A percentile compares a stretch with the other conserved stretches of the same genome.
Evolutionary conservation across 2,797 vertebrate species (phyloP).

Genomic region (Oreonectes daqikongensis): DNA sequence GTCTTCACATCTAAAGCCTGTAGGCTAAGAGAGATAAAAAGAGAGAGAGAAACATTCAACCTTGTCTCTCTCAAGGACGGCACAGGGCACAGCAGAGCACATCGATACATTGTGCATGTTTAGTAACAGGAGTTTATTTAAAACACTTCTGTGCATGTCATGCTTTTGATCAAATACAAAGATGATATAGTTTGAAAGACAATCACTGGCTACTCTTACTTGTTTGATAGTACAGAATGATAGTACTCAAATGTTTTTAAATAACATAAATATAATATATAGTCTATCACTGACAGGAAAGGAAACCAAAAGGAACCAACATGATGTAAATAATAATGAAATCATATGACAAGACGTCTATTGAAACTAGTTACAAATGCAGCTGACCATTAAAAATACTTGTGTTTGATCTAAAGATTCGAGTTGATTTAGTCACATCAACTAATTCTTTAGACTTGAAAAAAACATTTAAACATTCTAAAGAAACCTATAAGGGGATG

Average conservation of each 20-base stretch:
- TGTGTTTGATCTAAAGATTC: not conserved
- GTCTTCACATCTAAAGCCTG: not conserved
- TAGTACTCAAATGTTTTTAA: too few species aligned
- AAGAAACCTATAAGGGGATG: not conserved
- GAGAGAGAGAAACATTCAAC: conserved; percentile 35
- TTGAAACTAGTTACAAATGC: not conserved
- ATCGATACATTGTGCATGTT: conserved; percentile 27
- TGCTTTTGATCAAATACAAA: too few species aligned
- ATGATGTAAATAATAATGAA: not conserved
- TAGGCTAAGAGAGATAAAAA: not conserved
- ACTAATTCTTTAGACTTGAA: not conserved
- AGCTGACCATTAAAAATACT: too few species aligned
- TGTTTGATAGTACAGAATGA: too few species aligned
- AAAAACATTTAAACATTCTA: not conserved
- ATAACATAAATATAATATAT: not conserved
- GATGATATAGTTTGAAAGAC: too few species aligned
- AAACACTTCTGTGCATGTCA: not conserved
- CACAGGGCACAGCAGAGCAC: conserved; percentile 22
- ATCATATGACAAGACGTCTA: not conserved
- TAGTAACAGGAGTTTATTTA: conserved; percentile 23
- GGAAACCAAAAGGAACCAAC: too few species aligned
- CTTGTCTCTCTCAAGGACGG: conserved; percentile 45
- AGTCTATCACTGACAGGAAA: not conserved
- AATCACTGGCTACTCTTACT: too few species aligned
- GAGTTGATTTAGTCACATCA: not conserved